Base-by-base conservation (phyloP, 2,888 invertebrate genomes). In the Scaptodrosophila latifasciaeformis region DNA sequence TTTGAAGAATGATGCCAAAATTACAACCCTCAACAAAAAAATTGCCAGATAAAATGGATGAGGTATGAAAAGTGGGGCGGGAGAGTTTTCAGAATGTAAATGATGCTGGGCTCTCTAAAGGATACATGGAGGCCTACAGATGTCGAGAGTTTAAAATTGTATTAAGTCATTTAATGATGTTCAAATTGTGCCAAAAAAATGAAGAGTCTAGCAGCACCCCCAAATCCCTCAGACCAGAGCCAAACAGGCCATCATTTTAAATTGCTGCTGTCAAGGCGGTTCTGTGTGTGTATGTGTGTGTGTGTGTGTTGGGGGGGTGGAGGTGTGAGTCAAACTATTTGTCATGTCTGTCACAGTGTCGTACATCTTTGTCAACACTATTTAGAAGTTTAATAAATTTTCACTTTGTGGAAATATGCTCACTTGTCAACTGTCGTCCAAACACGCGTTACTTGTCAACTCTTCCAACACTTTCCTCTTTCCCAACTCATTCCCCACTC, bases 301-400 rank as follows among this genome's bases (percentile, higher is more conserved):
- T 53, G 49, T 30, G 40, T 2, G 31, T 31, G 13, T 31, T 10
- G 48, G 19, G 34, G 53, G 24, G 44, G 49, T 34, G 51, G 24
- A 35, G 46, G 51, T 54, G 27, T 31, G 30, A 34, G 43, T 50
- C 30, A 47, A 78, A 74, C 75, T 78, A 78, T 74, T 74, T 74
- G 74, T 74, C 75, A 78, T 65, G 75, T 75, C 78, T 74, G 71
- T 78, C 78, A 70, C 68, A 68, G 58, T 63, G 65, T 70, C 70
- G 76, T 82, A 79, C 78, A 80, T 82, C 82, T 76, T 79, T 83
- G 82, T 82, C 83, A 82, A 79, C 81, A 79, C 70, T 69, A 80
- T 71, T 68, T 70, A 68, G 60, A 74, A 78, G 66, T 69, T 80
- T 70, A 74, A 82, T 80, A 76, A 76, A 63, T 81, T 80, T 76